Conservation (phyloP, 1,140 invertebrate genomes). For the Macrotrachela quadricornifera region DNA sequence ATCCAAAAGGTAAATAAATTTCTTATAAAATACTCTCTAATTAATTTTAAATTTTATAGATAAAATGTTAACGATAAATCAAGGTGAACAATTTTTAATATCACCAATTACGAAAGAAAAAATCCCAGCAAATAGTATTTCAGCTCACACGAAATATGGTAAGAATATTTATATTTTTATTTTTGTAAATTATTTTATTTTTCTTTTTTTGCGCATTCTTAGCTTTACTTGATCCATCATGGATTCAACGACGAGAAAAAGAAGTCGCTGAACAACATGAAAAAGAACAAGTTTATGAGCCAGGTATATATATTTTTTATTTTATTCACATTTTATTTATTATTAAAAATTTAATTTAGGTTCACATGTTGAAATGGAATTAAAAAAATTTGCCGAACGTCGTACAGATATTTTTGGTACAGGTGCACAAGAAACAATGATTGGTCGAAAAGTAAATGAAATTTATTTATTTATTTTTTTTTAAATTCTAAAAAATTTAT, state of each 20-base stretch:
- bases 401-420: conserved; percentile 99
- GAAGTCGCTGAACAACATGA: conserved; percentile 54
- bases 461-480: conserved; percentile 39
- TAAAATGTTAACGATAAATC: conserved; percentile 24
- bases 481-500: too few relatives aligned
- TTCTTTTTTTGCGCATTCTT: conserved; percentile 23
- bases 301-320: conserved; percentile 29
- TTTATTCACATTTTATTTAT: background rate
- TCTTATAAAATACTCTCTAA: conserved; percentile 1
- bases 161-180: too few relatives aligned
- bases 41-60: background rate
- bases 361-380: conserved; percentile 72
- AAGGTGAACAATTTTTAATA: conserved; percentile 69
- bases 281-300: conserved; percentile 54
- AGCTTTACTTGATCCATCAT: conserved; percentile 82
- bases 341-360: conserved; percentile 23
- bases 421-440: conserved; percentile 79
- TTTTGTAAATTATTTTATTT: too few relatives aligned
- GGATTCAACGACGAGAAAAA: conserved; percentile 84
- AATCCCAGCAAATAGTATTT: conserved; percentile 83
- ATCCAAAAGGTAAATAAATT: conserved; percentile 51
- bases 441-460: conserved; percentile 97
- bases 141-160: conserved; percentile 40
- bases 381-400: conserved; percentile 82
- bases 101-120: conserved; percentile 92